These are phyloP conservation scores for Erebia ligea DNA, from an alignment of 2,888 invertebrate genomes.

Conservation along the genomic window DNA sequence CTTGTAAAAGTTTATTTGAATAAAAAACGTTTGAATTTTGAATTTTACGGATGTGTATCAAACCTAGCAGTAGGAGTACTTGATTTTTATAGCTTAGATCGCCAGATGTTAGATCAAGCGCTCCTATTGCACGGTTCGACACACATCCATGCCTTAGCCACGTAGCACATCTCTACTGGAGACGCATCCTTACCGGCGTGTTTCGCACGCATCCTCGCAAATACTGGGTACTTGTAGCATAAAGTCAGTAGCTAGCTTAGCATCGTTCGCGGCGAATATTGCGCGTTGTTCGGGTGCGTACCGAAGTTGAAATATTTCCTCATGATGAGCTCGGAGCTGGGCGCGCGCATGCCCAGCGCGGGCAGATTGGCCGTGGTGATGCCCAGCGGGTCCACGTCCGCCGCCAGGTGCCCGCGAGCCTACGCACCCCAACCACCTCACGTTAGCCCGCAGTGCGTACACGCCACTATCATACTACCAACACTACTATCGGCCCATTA, in stretches of 20 bases:
- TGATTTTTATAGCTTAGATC: too few relatives aligned
- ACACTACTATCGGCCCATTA: background rate
- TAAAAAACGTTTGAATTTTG: too few relatives aligned
- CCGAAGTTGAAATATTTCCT: constrained; percentile 83
- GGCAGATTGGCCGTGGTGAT: constrained; percentile 90
- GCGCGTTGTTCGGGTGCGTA: constrained; percentile 57
- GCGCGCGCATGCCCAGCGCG: constrained; percentile 78
- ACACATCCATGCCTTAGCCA: too few relatives aligned
- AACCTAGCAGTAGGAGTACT: too few relatives aligned
- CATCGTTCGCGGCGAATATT: background rate
- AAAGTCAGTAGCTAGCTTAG: background rate
- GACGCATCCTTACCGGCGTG: too few relatives aligned
- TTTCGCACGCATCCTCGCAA: too few relatives aligned
- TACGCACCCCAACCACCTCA: constrained; percentile 77
- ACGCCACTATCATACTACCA: background rate
- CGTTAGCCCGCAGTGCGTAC: constrained; percentile 54
- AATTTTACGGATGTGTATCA: too few relatives aligned
- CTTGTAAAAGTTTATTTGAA: too few relatives aligned
- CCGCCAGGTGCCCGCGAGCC: constrained; percentile 97
- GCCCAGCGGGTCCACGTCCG: constrained; percentile 96
- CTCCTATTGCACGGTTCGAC: too few relatives aligned
- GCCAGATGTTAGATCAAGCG: too few relatives aligned
- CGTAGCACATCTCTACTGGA: too few relatives aligned
- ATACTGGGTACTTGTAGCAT: background rate
- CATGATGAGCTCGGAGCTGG: constrained; percentile 81